Evolutionary conservation across 2,113 vertebrate species (phyloP), one percentile per base, ranked within the genome.

Genomic region (Brachypodius melanocephalos): DNA sequence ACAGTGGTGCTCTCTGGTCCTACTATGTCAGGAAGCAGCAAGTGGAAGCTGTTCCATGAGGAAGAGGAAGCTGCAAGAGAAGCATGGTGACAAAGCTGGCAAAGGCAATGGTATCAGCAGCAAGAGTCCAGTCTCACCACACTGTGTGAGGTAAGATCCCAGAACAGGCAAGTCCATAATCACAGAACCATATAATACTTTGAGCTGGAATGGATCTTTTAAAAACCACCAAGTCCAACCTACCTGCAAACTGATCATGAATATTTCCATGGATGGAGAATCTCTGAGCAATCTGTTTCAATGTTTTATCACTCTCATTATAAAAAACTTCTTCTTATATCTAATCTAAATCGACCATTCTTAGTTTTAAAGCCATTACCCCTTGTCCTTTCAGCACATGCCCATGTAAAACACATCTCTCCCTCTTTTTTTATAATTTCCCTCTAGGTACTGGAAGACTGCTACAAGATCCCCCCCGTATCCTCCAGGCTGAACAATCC

Each of bases 381-480:
- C 14, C 8, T 34, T 59, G 34, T 40, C 40, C 17, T 54, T 10
- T 68, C 20, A 49, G 51, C 24, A 51, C 1, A 0, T n/a, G 12
- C 32, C 46, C 38, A 42, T 8, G 29, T 40, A 68, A 82, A 59
- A 46, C 5, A 14, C 31, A 61, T 26, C 24, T 52, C 38, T 52
- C 61, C 8, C 13, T 67, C 19, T 34, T n/a, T 67, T 42, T 54
- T 34, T 2, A 3, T 13, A 68, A 26, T 21, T 26, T 82, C 8
- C 6, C 17, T 68, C 54, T 48, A 61, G 26, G n/a, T 26, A 46
- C 69, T 42, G 29, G 17, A 68, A 61, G 69, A 34, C 34, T 61
- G 29, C 46, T 75, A 3, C 26, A 48, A 54, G n/a, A n/a, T 12
- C 46, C 6, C 9, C 12, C 29, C 17, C 0, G 0, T 17, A 62